These are phyloP conservation scores for Callyntrura sp. DNA, from an alignment of 2,888 invertebrate species.

Conservation along the genomic window DNA sequence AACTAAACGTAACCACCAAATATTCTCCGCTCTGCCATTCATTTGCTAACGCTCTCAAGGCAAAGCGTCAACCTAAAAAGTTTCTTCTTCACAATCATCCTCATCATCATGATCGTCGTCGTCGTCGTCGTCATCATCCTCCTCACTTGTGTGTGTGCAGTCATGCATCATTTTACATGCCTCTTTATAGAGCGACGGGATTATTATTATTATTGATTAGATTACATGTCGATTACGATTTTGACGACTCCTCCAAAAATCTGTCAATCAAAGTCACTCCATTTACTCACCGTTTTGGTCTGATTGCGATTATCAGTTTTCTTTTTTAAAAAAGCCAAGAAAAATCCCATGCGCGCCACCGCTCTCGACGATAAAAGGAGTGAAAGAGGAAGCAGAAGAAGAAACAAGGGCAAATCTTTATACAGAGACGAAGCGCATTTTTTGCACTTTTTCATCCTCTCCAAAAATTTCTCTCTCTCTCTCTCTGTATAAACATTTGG, in stretches of 20 bases:
- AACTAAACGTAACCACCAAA: neutral
- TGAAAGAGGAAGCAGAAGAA: neutral
- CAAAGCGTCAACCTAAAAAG: neutral
- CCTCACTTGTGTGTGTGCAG: too few relatives aligned
- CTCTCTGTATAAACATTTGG: constrained; percentile 8
- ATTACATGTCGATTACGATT: constrained; percentile 37
- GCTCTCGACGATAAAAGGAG: neutral
- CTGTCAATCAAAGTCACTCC: constrained; percentile 58
- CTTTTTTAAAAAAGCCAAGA: neutral
- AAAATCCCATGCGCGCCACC: too few relatives aligned
- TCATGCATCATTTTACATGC: too few relatives aligned
- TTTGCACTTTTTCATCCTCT: constrained; percentile 9
- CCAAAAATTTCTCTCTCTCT: neutral
- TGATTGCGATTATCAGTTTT: neutral
- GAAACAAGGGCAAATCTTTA: constrained; percentile 5
- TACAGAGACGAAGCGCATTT: too few relatives aligned
- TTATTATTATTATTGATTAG: constrained; percentile 30
- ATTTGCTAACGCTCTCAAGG: neutral
- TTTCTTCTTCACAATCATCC: too few relatives aligned
- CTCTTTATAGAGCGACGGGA: neutral
- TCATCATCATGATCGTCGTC: constrained; percentile 13
- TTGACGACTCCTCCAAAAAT: constrained; percentile 57
- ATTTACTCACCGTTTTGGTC: constrained; percentile 37
- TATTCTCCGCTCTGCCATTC: too few relatives aligned
- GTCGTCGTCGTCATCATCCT: neutral